These are phyloP conservation scores for Listronotus oregonensis DNA, from an alignment of 1,140 invertebrate species.

Conservation along the genomic window DNA sequence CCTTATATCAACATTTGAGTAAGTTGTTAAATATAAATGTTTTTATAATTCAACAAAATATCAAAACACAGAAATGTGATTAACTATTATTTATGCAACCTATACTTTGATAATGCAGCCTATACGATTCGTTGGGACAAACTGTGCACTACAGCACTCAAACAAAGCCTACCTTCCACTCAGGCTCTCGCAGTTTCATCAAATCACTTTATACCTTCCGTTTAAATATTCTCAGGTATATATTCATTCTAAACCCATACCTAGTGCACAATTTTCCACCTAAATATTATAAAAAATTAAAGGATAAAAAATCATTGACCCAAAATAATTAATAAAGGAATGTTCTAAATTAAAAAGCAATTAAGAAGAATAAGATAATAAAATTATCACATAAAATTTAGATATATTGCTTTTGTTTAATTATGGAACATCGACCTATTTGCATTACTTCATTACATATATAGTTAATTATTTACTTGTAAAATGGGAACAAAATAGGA, in stretches of 20 bases:
- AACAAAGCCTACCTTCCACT: slow-evolving; percentile 33
- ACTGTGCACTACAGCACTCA: slow-evolving; percentile 47
- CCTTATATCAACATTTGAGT: slow-evolving; percentile 2
- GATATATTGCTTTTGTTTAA: neutral
- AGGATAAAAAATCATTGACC: slow-evolving; percentile 26
- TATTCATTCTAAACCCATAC: slow-evolving; percentile 42
- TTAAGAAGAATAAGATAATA: neutral
- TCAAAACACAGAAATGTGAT: neutral
- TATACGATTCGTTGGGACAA: slow-evolving; percentile 46
- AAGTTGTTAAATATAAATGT: slow-evolving; percentile 2
- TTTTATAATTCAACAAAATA: neutral
- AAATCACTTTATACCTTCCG: slow-evolving; percentile 31
- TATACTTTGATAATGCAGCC: slow-evolving; percentile 43
- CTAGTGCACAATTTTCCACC: slow-evolving; percentile 45
- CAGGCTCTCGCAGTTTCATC: slow-evolving; percentile 45
- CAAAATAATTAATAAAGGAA: neutral
- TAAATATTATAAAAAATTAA: slow-evolving; percentile 27
- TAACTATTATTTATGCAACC: slow-evolving; percentile 2
- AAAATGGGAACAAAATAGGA: too few relatives aligned
- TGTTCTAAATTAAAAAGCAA: neutral
- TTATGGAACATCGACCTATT: neutral
- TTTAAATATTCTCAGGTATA: slow-evolving; percentile 40
- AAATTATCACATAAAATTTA: neutral
- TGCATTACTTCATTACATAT: neutral
- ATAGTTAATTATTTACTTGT: neutral